Conservation (phyloP, 2,797 vertebrate species). For the Diplodus sargus region DNA sequence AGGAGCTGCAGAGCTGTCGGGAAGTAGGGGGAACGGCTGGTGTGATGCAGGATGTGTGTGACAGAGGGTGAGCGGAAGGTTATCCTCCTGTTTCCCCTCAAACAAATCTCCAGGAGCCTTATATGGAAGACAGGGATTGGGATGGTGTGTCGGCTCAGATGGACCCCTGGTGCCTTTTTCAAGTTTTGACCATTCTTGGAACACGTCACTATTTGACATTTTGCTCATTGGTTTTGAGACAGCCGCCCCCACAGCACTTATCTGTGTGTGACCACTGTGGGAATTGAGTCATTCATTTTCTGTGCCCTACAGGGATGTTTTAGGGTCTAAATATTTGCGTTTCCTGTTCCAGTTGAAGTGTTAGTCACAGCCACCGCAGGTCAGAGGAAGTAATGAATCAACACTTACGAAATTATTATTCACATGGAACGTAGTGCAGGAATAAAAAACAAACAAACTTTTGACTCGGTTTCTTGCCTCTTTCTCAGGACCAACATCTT, state of each 20-base stretch:
- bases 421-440: background rate
- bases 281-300: slow-evolving; percentile 59
- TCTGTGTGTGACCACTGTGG: slow-evolving; percentile 45
- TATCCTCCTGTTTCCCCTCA: slow-evolving; percentile 55
- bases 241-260: slow-evolving; percentile 44
- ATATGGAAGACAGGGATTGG: slow-evolving; percentile 69
- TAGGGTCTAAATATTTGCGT: slow-evolving; percentile 72
- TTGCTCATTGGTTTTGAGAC: slow-evolving; percentile 20
- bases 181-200: slow-evolving; percentile 77
- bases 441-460: background rate
- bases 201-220: slow-evolving; percentile 40
- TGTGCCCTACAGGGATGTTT: slow-evolving; percentile 14
- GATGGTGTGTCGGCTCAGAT: slow-evolving; percentile 35
- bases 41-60: slow-evolving; percentile 63
- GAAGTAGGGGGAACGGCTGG: slow-evolving; percentile 33
- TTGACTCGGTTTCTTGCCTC: background rate
- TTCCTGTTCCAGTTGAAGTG: slow-evolving; percentile 39
- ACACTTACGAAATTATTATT: background rate
- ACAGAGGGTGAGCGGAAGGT: slow-evolving; percentile 57
- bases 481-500: background rate
- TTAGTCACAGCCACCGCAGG: slow-evolving; percentile 58
- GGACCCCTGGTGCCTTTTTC: slow-evolving; percentile 45
- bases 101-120: slow-evolving; percentile 58
- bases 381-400: slow-evolving; percentile 45
- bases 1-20: slow-evolving; percentile 43